These are phyloP conservation scores for Dreissena polymorpha DNA, from an alignment of 1,140 invertebrate species.

Conservation along the genomic window DNA sequence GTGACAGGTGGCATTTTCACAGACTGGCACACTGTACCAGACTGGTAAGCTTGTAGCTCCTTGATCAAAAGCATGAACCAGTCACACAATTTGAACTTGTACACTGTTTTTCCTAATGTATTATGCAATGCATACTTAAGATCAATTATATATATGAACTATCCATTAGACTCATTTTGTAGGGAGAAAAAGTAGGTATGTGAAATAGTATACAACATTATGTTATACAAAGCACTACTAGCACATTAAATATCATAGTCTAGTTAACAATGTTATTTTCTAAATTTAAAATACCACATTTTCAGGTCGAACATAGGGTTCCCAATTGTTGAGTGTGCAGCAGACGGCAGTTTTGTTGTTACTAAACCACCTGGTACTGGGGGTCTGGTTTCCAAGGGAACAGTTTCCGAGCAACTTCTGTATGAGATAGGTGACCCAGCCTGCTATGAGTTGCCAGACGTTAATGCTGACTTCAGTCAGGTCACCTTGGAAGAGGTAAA, in stretches of 20 bases:
- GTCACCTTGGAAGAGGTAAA: constrained; percentile 77
- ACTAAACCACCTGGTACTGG: constrained; percentile 81
- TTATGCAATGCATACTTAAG: no score
- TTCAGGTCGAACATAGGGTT: constrained; percentile 80
- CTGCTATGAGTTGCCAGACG: constrained; percentile 81
- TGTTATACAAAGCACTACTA: no score
- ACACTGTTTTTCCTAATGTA: no score
- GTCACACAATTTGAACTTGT: no score
- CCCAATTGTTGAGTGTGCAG: constrained; percentile 80
- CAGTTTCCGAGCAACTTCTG: constrained; percentile 81
- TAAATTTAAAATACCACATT: no score
- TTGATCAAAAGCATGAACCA: neutral
- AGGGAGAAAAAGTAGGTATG: no score
- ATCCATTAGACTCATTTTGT: no score
- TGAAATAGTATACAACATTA: no score
- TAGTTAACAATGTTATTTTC: no score
- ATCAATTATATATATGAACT: no score
- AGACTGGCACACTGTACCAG: constrained; percentile 81
- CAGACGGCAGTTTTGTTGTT: constrained; percentile 79
- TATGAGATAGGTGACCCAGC: constrained; percentile 82
- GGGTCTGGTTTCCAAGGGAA: constrained; percentile 79
- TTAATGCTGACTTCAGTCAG: constrained; percentile 81
- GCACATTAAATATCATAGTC: no score
- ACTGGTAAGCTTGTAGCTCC: constrained; percentile 80
- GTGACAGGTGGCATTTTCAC: constrained; percentile 82